Conservation (phyloP, 2,113 vertebrate genomes). For the Eonycteris spelaea region DNA sequence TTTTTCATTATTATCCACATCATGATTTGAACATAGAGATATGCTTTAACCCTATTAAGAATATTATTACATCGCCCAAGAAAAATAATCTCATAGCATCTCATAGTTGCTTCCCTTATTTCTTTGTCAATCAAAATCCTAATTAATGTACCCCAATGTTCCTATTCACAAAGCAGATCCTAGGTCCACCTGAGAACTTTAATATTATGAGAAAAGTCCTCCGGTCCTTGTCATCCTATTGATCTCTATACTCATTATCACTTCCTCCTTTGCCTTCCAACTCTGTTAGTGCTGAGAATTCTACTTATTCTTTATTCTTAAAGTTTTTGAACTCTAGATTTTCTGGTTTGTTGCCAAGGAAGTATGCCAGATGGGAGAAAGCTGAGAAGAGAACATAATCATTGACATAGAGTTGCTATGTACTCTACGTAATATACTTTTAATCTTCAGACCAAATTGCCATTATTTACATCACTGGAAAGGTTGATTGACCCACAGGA, state of each 20-base stretch:
- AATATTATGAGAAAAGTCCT: neutral
- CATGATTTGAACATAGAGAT: neutral
- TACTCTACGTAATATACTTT: neutral
- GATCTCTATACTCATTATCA: neutral
- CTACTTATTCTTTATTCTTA: neutral
- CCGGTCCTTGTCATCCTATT: neutral
- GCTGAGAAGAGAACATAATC: neutral
- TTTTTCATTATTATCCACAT: neutral
- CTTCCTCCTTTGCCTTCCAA: neutral
- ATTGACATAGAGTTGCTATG: neutral
- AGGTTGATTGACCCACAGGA: neutral
- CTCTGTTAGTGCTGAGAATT: neutral
- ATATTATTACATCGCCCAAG: neutral
- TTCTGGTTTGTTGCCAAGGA: neutral
- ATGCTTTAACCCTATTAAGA: neutral
- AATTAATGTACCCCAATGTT: neutral
- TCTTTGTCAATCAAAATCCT: neutral
- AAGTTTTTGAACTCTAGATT: neutral
- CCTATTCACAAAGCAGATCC: neutral
- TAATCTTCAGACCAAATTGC: neutral
- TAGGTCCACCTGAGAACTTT: neutral
- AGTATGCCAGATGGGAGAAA: neutral
- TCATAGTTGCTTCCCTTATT: neutral
- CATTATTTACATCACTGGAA: neutral
- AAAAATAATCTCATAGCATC: neutral